These are phyloP conservation scores for Rapana venosa DNA, from an alignment of 2,888 invertebrate species.

Conservation along the genomic window DNA sequence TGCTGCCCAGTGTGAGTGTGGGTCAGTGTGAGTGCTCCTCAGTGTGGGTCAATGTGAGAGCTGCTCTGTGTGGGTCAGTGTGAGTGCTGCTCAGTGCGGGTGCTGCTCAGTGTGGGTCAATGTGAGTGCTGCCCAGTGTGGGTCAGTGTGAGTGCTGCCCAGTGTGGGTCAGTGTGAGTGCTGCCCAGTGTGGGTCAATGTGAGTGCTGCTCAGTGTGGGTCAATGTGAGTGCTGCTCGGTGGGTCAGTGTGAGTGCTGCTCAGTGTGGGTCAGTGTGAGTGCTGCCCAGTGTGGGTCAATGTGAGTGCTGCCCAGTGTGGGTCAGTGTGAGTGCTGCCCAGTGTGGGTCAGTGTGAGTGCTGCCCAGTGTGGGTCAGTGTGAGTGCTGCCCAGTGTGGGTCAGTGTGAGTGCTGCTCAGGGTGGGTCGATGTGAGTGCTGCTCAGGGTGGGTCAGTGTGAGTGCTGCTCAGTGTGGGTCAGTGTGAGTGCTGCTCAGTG, in stretches of 20 bases:
- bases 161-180: slow-evolving; percentile 69
- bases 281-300: neutral
- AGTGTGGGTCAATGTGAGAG: neutral
- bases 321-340: neutral
- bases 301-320: neutral
- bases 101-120: neutral
- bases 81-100: slow-evolving; percentile 41
- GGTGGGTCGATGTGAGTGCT: neutral
- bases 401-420: slow-evolving; percentile 70
- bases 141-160: neutral
- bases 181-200: neutral
- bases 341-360: neutral
- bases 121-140: neutral
- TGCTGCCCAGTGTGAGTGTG: neutral
- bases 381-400: slow-evolving; percentile 76
- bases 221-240: neutral
- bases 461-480: neutral
- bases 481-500: too few species aligned
- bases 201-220: neutral
- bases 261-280: neutral
- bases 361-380: slow-evolving; percentile 69
- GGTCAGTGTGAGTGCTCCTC: neutral
- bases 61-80: slow-evolving; percentile 69
- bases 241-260: neutral
- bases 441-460: neutral